Evolutionary conservation across 2,113 vertebrate genomes (phyloP).

Genomic region (Clarias macrocephalus): DNA sequence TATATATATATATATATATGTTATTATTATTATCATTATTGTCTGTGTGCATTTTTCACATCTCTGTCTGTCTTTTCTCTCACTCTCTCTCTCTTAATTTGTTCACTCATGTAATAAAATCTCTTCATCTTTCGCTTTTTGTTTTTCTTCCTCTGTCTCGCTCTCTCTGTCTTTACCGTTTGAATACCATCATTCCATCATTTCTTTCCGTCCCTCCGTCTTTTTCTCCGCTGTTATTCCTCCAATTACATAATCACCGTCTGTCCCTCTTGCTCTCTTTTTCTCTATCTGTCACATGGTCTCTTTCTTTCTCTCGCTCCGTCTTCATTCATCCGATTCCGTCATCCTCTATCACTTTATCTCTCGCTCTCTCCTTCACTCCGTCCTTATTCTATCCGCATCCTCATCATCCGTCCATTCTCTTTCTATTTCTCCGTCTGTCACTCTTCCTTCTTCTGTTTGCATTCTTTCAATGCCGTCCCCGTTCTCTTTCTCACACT

Average conservation of each 20-base stretch:
- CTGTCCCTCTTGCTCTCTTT: slow-evolving; percentile 68
- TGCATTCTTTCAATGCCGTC: not conserved
- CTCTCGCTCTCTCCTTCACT: not conserved
- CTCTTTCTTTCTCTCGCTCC: not conserved
- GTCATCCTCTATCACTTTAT: not conserved
- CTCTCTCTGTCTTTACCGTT: not conserved
- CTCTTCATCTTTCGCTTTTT: not conserved
- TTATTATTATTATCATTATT: not conserved
- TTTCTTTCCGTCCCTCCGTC: slow-evolving; percentile 27
- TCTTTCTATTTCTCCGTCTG: not conserved
- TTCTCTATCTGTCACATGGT: not conserved
- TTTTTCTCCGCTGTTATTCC: slow-evolving; percentile 36
- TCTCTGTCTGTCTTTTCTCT: slow-evolving; percentile 25
- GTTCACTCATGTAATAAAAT: not conserved
- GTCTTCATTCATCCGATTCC: too few species aligned
- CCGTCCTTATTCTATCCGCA: not conserved
- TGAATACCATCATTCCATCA: not conserved
- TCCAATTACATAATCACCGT: slow-evolving; percentile 81
- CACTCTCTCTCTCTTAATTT: not conserved
- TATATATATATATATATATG: too few species aligned
- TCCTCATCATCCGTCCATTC: not conserved
- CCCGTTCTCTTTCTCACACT: slow-evolving; percentile 51
- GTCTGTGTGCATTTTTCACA: slow-evolving; percentile 9
- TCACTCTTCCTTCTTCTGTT: not conserved
- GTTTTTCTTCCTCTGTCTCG: not conserved